Evolutionary conservation across 1,140 invertebrate species (phyloP).

Genomic region (Papilio machaon): DNA sequence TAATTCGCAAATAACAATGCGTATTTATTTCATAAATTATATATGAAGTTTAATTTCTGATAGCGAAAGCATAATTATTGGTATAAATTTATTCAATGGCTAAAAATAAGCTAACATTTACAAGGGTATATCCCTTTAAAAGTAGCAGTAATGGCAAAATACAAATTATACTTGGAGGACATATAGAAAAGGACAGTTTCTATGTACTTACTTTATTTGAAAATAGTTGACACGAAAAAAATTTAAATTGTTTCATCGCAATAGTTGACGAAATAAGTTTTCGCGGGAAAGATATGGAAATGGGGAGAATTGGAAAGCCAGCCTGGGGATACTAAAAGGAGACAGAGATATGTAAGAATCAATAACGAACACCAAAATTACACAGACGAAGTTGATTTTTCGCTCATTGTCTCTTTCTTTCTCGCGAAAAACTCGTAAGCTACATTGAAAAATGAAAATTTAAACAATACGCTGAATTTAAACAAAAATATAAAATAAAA

Average conservation of each 20-base stretch:
- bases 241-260: neutral
- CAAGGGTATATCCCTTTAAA: neutral
- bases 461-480: neutral
- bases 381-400: conserved; percentile 8
- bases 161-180: neutral
- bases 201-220: too few species aligned
- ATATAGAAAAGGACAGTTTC: neutral
- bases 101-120: neutral
- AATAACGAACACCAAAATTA: neutral
- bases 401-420: conserved; percentile 48
- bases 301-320: neutral
- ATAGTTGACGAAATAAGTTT: neutral
- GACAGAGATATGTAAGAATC: neutral
- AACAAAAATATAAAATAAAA: neutral
- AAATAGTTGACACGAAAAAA: neutral
- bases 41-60: too few species aligned
- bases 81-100: neutral
- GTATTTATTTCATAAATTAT: neutral
- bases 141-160: neutral
- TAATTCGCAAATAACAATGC: neutral
- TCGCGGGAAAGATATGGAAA: neutral
- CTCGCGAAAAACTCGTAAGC: conserved; percentile 43
- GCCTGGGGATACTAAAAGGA: neutral
- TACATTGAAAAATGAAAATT: neutral
- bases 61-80: too few species aligned